Conservation (phyloP, 1,140 invertebrate species). For the Calliopsis andreniformis region DNA sequence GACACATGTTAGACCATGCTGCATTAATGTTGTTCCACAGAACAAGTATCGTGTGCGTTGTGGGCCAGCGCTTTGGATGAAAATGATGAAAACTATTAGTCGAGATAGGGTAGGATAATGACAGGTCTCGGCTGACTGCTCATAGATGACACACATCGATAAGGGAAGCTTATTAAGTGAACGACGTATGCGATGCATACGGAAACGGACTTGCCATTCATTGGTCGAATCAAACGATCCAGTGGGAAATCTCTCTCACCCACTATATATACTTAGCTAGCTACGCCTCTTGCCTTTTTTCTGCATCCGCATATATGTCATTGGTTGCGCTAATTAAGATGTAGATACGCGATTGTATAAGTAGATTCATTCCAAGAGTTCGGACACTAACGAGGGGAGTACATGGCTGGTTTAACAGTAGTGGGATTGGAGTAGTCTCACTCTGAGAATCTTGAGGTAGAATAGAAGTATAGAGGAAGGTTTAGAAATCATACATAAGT, state of each 20-base stretch:
- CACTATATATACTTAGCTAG: constrained; percentile 20
- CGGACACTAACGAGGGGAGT: not conserved
- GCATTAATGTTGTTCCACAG: constrained; percentile 39
- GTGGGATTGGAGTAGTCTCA: not conserved
- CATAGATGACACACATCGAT: constrained; percentile 70
- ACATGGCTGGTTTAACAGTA: no score
- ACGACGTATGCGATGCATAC: constrained; percentile 51
- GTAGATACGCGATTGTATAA: not conserved
- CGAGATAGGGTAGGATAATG: constrained; percentile 62
- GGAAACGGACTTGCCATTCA: constrained; percentile 47
- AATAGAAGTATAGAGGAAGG: no score
- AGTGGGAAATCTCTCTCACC: constrained; percentile 55
- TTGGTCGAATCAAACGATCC: constrained; percentile 50
- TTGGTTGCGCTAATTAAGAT: constrained; percentile 12
- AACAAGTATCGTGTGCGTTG: constrained; percentile 37
- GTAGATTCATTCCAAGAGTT: not conserved
- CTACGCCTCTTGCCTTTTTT: constrained; percentile 26
- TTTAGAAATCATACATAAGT: no score
- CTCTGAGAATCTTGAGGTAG: no score
- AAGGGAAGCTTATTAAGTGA: constrained; percentile 65
- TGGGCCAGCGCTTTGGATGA: constrained; percentile 48
- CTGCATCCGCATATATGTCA: constrained; percentile 16
- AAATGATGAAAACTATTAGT: constrained; percentile 63
- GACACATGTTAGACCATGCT: constrained; percentile 46
- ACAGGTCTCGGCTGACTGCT: constrained; percentile 50